Evolutionary conservation across 2,888 invertebrate species (phyloP).

Genomic region (Cantharis rustica): DNA sequence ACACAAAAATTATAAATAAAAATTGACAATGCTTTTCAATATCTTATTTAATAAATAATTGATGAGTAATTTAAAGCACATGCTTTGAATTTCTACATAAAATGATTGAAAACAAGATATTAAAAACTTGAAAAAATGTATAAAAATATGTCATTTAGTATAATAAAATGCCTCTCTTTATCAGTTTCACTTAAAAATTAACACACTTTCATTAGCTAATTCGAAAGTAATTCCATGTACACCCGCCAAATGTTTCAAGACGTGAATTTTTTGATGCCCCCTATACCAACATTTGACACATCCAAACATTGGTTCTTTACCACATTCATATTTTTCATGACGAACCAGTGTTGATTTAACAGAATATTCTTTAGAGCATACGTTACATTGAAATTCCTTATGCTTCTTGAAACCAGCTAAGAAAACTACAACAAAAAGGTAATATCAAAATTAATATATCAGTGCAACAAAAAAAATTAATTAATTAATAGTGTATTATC

Average conservation of each 20-base stretch:
- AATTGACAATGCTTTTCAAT: too few relatives aligned
- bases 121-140: too few relatives aligned
- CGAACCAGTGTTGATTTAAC: slow-evolving; percentile 63
- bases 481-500: neutral
- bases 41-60: too few relatives aligned
- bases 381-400: slow-evolving; percentile 56
- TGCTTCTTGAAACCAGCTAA: neutral
- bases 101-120: too few relatives aligned
- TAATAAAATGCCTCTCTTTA: neutral
- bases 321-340: slow-evolving; percentile 53
- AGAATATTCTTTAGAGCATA: slow-evolving; percentile 61
- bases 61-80: too few relatives aligned
- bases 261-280: slow-evolving; percentile 17
- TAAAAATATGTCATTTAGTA: neutral
- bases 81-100: too few relatives aligned
- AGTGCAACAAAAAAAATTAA: neutral
- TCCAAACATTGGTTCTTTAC: slow-evolving; percentile 40
- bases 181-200: slow-evolving; percentile 7
- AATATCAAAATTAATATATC: neutral
- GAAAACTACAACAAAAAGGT: slow-evolving; percentile 8
- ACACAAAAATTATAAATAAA: too few relatives aligned
- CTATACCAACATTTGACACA: slow-evolving; percentile 32
- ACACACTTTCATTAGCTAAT: slow-evolving; percentile 6
- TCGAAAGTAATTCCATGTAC: slow-evolving; percentile 9
- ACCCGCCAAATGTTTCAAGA: slow-evolving; percentile 6